Evolutionary conservation across 2,797 vertebrate species (phyloP).

Genomic region (Chloroceryle inda): DNA sequence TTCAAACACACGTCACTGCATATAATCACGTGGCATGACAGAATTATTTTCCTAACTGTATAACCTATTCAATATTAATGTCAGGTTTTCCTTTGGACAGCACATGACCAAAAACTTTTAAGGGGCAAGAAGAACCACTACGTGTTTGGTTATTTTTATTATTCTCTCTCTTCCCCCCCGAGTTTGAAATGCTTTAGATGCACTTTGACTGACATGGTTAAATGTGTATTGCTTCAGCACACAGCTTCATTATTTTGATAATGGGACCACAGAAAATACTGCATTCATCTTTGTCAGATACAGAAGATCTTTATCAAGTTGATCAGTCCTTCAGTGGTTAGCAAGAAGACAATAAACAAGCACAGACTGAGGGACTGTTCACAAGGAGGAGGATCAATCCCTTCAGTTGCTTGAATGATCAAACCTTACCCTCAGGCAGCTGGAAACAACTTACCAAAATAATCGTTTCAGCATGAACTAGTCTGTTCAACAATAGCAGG

Average conservation of each 20-base stretch:
- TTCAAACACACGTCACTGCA: neutral
- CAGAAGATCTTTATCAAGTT: neutral
- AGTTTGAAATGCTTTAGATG: neutral
- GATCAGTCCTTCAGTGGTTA: conserved; percentile 30
- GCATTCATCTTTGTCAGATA: conserved; percentile 4
- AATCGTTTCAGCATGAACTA: conserved; percentile 59
- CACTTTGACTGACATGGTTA: neutral
- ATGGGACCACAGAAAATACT: neutral
- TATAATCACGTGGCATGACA: neutral
- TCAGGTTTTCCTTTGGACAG: neutral
- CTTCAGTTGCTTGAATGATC: conserved; percentile 58
- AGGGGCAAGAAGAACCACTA: neutral
- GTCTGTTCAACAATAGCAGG: neutral
- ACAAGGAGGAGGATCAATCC: conserved; percentile 51
- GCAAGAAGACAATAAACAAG: conserved; percentile 53
- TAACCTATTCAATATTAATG: neutral
- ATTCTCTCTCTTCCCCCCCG: too few species aligned
- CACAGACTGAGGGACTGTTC: conserved; percentile 52
- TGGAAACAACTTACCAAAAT: conserved; percentile 61
- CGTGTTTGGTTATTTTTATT: too few species aligned
- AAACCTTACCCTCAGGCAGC: conserved; percentile 52
- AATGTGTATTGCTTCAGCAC: neutral
- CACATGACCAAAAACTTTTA: neutral
- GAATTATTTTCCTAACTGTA: neutral
- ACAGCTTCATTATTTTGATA: conserved; percentile 8